Conservation (phyloP, 2,113 vertebrate genomes). For the Cyprichromis sp. region DNA sequence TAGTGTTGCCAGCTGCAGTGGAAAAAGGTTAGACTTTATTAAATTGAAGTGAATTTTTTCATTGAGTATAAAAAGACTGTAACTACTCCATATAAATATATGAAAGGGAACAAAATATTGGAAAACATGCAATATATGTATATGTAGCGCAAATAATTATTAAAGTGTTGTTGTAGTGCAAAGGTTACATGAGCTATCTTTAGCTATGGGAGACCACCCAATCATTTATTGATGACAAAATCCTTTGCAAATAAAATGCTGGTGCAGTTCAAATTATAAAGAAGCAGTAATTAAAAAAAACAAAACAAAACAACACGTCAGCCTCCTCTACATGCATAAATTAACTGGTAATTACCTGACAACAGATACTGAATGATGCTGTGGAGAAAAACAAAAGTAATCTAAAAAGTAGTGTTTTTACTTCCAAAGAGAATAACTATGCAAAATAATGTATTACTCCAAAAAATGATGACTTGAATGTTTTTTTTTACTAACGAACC, state of each 20-base stretch:
- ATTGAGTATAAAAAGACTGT: not conserved
- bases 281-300: not conserved
- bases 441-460: not conserved
- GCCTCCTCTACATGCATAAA: not conserved
- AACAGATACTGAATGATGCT: not conserved
- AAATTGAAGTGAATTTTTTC: not conserved
- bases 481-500: not conserved
- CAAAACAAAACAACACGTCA: fast-evolving
- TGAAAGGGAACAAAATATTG: not conserved
- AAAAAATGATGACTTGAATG: not conserved
- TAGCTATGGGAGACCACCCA: not conserved
- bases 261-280: not conserved
- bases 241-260: not conserved
- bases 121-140: not conserved
- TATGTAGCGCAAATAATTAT: not conserved
- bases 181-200: not conserved
- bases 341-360: not conserved
- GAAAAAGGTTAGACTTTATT: not conserved
- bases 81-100: not conserved
- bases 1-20: not conserved
- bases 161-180: not conserved
- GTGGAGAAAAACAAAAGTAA: not conserved
- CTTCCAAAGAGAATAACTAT: not conserved
- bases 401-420: not conserved
- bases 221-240: not conserved